Evolutionary conservation across 2,888 invertebrate genomes (phyloP).

Genomic region (Trachelus iudaicus): DNA sequence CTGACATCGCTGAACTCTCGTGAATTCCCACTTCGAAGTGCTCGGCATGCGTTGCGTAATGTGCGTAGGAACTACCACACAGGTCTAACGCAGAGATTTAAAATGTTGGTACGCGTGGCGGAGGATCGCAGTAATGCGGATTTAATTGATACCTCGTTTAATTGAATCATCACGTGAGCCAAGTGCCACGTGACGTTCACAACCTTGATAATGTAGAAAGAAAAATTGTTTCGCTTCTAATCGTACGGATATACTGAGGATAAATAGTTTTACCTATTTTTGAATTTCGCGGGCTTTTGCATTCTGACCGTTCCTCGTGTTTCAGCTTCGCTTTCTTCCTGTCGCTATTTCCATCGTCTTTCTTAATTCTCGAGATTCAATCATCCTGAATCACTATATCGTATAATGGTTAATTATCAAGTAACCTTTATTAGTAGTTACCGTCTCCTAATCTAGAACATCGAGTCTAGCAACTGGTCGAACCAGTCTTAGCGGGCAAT

Average conservation of each 20-base stretch:
- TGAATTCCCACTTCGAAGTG: background rate
- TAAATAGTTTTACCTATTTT: background rate
- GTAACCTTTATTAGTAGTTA: background rate
- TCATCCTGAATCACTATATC: background rate
- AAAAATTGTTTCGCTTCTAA: background rate
- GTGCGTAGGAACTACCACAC: background rate
- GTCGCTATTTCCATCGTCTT: background rate
- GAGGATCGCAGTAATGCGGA: conserved; percentile 31
- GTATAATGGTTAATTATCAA: background rate
- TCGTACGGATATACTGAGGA: background rate
- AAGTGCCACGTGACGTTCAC: background rate
- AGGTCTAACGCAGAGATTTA: background rate
- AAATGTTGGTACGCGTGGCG: conserved; percentile 11
- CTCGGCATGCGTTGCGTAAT: background rate
- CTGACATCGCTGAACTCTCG: background rate
- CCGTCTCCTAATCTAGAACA: background rate
- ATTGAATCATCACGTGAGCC: background rate
- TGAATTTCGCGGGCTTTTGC: background rate
- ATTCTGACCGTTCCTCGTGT: background rate
- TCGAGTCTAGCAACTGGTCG: background rate
- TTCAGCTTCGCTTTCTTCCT: background rate
- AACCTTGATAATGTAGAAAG: background rate
- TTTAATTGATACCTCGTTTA: conserved; percentile 28
- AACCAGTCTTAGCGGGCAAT: background rate
- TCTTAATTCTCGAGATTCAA: background rate